Conservation (phyloP, 2,888 invertebrate species). For the Fabriciana adippe region DNA sequence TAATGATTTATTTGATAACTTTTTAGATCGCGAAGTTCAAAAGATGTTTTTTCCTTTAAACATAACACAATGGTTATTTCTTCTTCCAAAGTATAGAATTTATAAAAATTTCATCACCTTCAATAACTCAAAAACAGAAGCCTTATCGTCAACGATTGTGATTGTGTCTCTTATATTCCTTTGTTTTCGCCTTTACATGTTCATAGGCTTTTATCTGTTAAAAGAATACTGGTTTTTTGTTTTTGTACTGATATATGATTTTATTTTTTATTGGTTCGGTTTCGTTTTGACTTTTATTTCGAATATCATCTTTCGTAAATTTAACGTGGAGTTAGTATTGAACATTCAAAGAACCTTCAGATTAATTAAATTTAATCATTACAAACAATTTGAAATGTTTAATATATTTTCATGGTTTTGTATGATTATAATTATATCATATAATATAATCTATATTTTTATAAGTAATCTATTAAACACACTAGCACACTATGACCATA, state of each 20-base stretch:
- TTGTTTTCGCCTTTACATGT: background rate
- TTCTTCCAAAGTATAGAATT: constrained; percentile 26
- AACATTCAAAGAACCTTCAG: constrained; percentile 15
- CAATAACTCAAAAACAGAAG: constrained; percentile 12
- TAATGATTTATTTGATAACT: constrained; percentile 22
- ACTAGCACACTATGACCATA: too few species aligned
- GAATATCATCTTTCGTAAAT: background rate
- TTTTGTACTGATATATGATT: background rate
- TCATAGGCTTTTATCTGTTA: background rate
- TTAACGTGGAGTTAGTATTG: constrained; percentile 6
- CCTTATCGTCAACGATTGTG: constrained; percentile 1
- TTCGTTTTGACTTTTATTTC: background rate
- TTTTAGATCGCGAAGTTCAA: constrained; percentile 16
- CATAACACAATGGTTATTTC: constrained; percentile 16
- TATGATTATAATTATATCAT: background rate
- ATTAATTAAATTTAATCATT: background rate
- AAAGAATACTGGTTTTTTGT: background rate
- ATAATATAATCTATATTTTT: background rate
- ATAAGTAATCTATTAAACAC: too few species aligned
- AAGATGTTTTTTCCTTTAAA: constrained; percentile 23
- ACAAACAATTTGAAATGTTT: background rate
- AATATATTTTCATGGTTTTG: constrained; percentile 5
- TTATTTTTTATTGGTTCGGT: background rate
- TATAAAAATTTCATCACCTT: constrained; percentile 24
- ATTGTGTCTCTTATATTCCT: background rate